Base-by-base conservation (phyloP, 2,888 invertebrate species). In the Epinotia nisella region DNA sequence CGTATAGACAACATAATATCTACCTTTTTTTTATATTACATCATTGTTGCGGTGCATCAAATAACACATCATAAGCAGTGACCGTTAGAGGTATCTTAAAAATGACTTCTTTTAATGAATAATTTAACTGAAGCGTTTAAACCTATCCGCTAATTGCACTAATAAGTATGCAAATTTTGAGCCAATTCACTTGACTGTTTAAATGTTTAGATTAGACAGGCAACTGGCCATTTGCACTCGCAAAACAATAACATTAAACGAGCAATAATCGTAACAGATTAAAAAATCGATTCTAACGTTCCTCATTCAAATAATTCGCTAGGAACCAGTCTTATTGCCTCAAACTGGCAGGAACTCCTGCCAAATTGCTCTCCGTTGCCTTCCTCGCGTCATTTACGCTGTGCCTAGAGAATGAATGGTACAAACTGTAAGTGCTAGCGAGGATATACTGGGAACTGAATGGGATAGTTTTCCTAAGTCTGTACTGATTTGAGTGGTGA, bases 291-390 rank as follows among this genome's bases (percentile, higher is more conserved):
- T 69, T 69, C 73, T 67, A 72, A 71, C 29, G 74, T 75, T 79
- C 80, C 76, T 69, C 78, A 77, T 77, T 79, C 82, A 83, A 83
- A 85, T 83, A 85, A 85, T 83, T 85, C 85, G 82, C 80, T 79
- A 79, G 81, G 77, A 78, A 83, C 82, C 78, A 82, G 81, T 85
- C 83, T 86, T 85, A 85, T 83, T 86, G 85, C 83, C 80, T 80
- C 82, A 83, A 83, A 85, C 83, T 81, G 80, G 81, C 78, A 79
- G 83, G 83, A 86, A 83, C 83, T 82, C 85, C 85, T 92, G 92
- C 92, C 93, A 93, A 93, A 92, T 93, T 90, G 92, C 91, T 85
- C 79, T 75, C 83, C 83, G 86, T 87, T 88, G 87, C 88, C 85
- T 87, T 87, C 84, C 83, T 90, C 90, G 92, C 89, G 87, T 92